Evolutionary conservation across 2,797 vertebrate species (phyloP), one percentile per base, ranked within the genome.

Genomic region (Trachops cirrhosus): DNA sequence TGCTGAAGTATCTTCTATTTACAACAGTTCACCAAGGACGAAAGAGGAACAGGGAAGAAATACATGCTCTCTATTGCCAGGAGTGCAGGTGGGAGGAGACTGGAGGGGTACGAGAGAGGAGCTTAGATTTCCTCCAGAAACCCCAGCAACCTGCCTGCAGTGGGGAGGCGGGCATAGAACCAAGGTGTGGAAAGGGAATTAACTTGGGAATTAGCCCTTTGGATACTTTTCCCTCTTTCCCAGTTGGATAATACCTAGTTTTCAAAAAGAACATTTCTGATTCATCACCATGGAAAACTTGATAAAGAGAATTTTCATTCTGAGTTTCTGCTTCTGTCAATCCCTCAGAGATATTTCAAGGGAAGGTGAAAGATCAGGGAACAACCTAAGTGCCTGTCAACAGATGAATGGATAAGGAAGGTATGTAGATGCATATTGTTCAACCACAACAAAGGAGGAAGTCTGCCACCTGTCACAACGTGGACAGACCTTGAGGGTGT

Each of bases 201-300:
- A 19, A 2, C 29, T 48, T 74, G 46, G 26, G 34, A 74, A 80
- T 83, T 75, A 92, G 71, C 62, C 32, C 5, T 68, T 64, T 73
- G 62, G 75, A 46, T 79, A 26, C 19, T 18, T 67, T 52, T 75
- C 34, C 19, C 12, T 83, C 41, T 95, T 89, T 68, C 74, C 48
- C 75, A 75, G 34, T 10, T 86, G 52, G 34, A 80, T 8, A 24
- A 8, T 34, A 79, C 52, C 89, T 91, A 64, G 29, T 82, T 94
- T 95, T 90, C 52, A 67, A 87, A 96, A 34, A 71, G 54, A 75
- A 86, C 41, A 46, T 26, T 75, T 84, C 50, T 78, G 73, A 29
- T 59, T 16, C 39, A 48, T 88, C 5, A 12, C 6, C 32, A 37
- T 41, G 52, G 75, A 88, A 86, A 73, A 75, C 34, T 32, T 80